These are phyloP conservation scores for Acanthisitta chloris DNA, from an alignment of 2,113 vertebrate genomes.

Conservation along the genomic window DNA sequence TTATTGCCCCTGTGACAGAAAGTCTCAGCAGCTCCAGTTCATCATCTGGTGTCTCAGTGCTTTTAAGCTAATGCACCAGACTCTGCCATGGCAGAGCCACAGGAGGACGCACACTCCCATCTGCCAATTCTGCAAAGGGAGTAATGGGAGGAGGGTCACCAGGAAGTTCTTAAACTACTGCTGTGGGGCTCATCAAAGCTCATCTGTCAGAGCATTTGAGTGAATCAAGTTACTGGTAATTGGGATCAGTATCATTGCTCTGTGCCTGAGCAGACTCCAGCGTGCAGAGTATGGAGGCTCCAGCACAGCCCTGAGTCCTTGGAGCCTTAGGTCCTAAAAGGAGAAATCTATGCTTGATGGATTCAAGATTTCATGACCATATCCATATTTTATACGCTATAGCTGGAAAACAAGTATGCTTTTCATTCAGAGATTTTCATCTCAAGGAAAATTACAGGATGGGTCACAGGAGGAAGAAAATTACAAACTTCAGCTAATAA, in stretches of 20 bases:
- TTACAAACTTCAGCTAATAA: constrained; percentile 43
- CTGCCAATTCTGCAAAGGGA: background rate
- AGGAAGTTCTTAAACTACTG: constrained; percentile 30
- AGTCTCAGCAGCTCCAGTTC: constrained; percentile 18
- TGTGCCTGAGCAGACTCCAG: background rate
- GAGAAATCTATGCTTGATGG: constrained; percentile 21
- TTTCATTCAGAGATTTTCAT: constrained; percentile 55
- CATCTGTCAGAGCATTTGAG: background rate
- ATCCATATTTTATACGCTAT: constrained; percentile 42
- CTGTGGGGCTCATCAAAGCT: background rate
- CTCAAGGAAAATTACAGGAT: constrained; percentile 52
- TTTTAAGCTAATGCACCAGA: constrained; percentile 51
- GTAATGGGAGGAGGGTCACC: background rate
- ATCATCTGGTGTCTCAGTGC: constrained; percentile 17
- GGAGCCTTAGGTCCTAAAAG: background rate
- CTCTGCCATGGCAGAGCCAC: background rate
- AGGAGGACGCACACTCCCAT: background rate
- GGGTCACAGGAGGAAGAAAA: constrained; percentile 12
- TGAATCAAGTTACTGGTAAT: constrained; percentile 11
- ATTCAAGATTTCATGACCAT: constrained; percentile 16
- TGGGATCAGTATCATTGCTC: background rate
- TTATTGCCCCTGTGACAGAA: constrained; percentile 30
- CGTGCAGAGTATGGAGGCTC: background rate
- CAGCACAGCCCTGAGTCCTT: background rate
- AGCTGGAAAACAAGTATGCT: constrained; percentile 20